These are phyloP conservation scores for Eupithecia centaureata DNA, from an alignment of 2,888 invertebrate genomes.

Conservation along the genomic window DNA sequence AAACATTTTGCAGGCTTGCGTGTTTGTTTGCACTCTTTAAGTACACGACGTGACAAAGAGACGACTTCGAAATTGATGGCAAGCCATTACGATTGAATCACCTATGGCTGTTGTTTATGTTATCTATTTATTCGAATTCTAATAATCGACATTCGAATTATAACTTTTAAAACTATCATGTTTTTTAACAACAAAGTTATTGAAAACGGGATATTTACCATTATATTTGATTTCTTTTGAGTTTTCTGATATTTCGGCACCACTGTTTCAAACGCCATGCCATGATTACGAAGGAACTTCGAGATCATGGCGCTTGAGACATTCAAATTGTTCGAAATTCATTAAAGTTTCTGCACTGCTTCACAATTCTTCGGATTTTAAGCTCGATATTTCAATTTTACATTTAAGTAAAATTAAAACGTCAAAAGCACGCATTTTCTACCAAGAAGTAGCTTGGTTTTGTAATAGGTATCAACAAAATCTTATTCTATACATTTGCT, in stretches of 20 bases:
- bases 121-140: neutral
- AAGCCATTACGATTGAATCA: neutral
- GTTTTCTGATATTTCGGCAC: too few relatives aligned
- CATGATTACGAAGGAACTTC: too few relatives aligned
- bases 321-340: neutral
- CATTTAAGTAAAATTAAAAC: neutral
- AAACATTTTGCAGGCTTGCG: neutral
- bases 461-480: too few relatives aligned
- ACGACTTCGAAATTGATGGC: neutral
- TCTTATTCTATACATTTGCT: neutral
- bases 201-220: too few relatives aligned
- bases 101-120: neutral
- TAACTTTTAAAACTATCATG: too few relatives aligned
- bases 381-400: neutral
- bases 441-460: neutral
- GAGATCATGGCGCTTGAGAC: too few relatives aligned
- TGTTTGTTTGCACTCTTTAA: neutral
- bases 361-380: neutral
- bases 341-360: neutral
- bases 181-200: too few relatives aligned
- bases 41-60: conserved; percentile 1
- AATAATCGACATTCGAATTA: too few relatives aligned
- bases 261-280: too few relatives aligned
- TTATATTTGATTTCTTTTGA: too few relatives aligned
- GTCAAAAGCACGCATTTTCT: neutral